Conservation (phyloP, 2,888 invertebrate species). For the Phengaris alcon region DNA sequence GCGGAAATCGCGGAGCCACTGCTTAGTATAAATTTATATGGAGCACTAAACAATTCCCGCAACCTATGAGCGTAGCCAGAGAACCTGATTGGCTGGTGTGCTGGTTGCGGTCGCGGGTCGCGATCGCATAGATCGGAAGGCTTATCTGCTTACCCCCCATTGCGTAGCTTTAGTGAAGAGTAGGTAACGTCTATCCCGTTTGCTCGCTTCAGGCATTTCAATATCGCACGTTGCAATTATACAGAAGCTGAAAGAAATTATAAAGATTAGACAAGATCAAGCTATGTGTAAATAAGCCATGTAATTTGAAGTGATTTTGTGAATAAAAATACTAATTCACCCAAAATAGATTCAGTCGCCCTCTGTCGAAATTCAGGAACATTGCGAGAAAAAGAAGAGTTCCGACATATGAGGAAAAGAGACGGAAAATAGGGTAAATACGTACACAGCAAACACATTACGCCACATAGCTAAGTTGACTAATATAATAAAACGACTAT, state of each 20-base stretch:
- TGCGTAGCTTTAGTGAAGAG: constrained; percentile 61
- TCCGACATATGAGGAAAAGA: neutral
- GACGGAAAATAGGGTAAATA: constrained; percentile 33
- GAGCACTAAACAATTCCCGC: no score
- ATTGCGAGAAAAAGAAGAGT: neutral
- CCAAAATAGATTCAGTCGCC: neutral
- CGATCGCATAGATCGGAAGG: no score
- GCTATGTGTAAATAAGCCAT: neutral
- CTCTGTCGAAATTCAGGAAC: neutral
- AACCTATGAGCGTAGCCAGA: no score
- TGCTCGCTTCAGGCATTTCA: constrained; percentile 40
- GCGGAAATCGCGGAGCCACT: no score
- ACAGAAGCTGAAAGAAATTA: constrained; percentile 36
- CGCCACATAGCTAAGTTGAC: constrained; percentile 37
- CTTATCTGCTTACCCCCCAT: constrained; percentile 60
- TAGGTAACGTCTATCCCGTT: constrained; percentile 60
- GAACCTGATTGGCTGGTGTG: no score
- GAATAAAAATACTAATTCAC: neutral
- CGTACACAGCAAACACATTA: constrained; percentile 41
- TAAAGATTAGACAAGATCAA: neutral
- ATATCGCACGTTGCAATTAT: constrained; percentile 28
- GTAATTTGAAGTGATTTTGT: neutral
- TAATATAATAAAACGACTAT: constrained; percentile 44
- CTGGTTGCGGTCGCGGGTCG: no score
- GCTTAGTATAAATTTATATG: no score